Base-by-base conservation (phyloP, 2,888 invertebrate species). In the Coecobrya sp. region DNA sequence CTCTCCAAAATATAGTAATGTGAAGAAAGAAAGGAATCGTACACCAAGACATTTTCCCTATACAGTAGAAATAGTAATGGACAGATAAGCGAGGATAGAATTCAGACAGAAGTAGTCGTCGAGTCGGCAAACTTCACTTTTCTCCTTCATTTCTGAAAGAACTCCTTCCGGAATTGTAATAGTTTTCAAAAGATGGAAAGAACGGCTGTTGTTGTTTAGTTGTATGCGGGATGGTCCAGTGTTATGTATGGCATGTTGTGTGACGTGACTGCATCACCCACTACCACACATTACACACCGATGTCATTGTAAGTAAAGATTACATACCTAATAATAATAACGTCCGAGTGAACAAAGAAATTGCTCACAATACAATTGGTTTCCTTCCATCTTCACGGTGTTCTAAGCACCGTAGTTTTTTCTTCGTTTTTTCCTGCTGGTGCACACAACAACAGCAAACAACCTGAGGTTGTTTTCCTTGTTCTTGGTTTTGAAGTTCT, bases 131-230 rank as follows among this genome's bases (percentile, higher is more conserved):
- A 70, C 68, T 70, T 45, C 11, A 73, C 42, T 73, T 73, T 70
- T n/a, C 73, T 73, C 19, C n/a, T 73, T n/a, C 45, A 73, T 73
- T 73, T 73, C 45, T 19, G 0, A 73, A 45, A 73, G 36, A 73
- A 73, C 70, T 70, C 70, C 73, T 73, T 73, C 73, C 36, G 36
- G 73, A 73, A 73, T 73, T 73, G 42, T 45, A 36, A 73, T 73
- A 73, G 42, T 73, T 73, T 42, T 73, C n/a, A 10, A 73, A 73
- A 73, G 19, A n/a, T 5, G 13, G 8, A 70, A 45, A 45, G 45
- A 65, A 65, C 68, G 36, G 45, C 42, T 73, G 73, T 73, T 42
- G 73, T 73, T 45, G 30, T 68, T 68, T 30, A 27, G 73, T 7
- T 19, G 42, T 42, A 7, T 70, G n/a, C 19, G 19, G 22, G 59